Percentiles rank a stretch among this genome's conserved stretches.
Evolutionary conservation across 2,797 vertebrate species (phyloP).

Genomic region (Rhabdophis nuchalis): DNA sequence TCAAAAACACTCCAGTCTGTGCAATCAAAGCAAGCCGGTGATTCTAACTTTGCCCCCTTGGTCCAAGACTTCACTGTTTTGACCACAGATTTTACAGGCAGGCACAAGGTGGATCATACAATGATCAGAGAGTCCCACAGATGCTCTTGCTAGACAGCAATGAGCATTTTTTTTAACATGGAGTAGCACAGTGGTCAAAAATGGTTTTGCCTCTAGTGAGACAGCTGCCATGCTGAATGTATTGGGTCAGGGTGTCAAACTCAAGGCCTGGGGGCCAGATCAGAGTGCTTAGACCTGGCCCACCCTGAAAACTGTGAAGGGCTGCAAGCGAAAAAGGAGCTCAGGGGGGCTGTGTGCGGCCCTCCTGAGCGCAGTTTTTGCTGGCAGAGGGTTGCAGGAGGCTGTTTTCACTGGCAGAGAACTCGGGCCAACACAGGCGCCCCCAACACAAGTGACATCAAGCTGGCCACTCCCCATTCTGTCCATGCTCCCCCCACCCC

Average conservation of each 20-base stretch:
- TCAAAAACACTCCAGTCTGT: neutral
- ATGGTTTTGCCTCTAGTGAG: neutral
- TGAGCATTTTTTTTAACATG: neutral
- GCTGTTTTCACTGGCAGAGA: too few relatives aligned
- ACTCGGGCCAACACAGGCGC: too few relatives aligned
- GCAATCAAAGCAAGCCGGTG: neutral
- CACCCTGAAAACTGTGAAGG: too few relatives aligned
- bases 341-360: too few relatives aligned
- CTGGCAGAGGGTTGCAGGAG: too few relatives aligned
- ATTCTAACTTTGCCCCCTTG: neutral
- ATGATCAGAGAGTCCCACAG: neutral
- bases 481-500: too few relatives aligned
- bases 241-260: neutral
- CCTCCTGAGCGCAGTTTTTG: too few relatives aligned
- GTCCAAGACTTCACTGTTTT: neutral
- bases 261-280: too few relatives aligned
- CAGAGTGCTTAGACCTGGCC: too few relatives aligned
- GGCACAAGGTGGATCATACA: neutral
- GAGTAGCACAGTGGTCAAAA: neutral
- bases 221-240: neutral
- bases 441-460: too few relatives aligned
- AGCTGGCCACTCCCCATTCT: too few relatives aligned
- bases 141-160: neutral
- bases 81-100: neutral
- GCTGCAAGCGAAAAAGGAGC: too few relatives aligned